phyloP scores from a whole-genome alignment of 1,140 invertebrate genomes.

The Philotrypesis tridentata region DNA sequence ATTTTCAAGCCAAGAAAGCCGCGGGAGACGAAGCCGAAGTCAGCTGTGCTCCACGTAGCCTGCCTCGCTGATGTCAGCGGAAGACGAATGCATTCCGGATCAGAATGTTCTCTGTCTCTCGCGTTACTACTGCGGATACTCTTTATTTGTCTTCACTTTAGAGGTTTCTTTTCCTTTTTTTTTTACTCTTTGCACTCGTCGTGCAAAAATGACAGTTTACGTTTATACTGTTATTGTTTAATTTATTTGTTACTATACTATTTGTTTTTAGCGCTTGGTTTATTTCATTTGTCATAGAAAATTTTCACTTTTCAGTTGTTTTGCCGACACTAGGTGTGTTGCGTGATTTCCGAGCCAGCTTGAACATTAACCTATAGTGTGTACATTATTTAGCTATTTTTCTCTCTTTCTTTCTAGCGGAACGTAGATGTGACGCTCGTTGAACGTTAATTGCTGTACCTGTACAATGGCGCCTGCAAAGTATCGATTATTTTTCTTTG shows the following conservation, averaged over 20 bases:
- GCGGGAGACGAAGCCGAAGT: conserved; percentile 24
- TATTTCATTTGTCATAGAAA: conserved; percentile 5
- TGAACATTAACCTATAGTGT: not conserved
- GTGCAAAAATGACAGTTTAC: not conserved
- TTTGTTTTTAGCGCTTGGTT: not conserved
- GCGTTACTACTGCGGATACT: conserved; percentile 3
- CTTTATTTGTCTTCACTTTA: conserved; percentile 1
- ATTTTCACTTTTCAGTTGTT: conserved; percentile 38
- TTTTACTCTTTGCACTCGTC: not conserved
- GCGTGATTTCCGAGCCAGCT: not conserved
- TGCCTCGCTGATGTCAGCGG: conserved; percentile 28
- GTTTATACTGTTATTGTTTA: not conserved
- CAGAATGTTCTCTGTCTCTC: conserved; percentile 45
- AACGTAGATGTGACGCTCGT: not conserved
- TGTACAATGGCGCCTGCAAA: not conserved
- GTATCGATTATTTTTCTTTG: conserved; percentile 25
- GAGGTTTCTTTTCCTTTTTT: conserved; percentile 32
- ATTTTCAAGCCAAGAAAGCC: conserved; percentile 45
- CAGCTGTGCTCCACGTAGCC: conserved; percentile 7
- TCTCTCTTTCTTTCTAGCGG: not conserved
- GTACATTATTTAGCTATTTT: conserved; percentile 15
- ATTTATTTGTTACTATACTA: not conserved
- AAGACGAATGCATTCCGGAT: not conserved
- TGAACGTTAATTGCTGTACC: not conserved
- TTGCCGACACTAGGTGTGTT: not conserved